Conservation (phyloP, 2,797 vertebrate species). For the Channallabes apus region DNA sequence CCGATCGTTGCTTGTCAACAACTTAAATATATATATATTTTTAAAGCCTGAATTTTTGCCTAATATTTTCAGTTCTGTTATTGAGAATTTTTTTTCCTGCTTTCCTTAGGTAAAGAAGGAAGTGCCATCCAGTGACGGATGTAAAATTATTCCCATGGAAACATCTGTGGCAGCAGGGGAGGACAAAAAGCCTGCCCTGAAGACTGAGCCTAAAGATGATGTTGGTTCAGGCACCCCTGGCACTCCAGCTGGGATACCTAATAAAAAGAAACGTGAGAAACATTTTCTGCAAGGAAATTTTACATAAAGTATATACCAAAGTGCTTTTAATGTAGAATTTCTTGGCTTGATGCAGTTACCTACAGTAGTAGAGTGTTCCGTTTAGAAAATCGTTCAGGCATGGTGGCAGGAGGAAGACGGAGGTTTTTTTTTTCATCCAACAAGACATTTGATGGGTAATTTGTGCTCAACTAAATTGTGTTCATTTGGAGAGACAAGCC, state of each 20-base stretch:
- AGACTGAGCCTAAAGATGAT: constrained; percentile 86
- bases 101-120: constrained; percentile 76
- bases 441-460: too few relatives aligned
- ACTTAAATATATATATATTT: too few relatives aligned
- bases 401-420: too few relatives aligned
- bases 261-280: constrained; percentile 91
- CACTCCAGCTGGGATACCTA: constrained; percentile 78
- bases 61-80: too few relatives aligned
- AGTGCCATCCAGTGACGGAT: constrained; percentile 72
- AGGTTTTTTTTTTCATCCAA: too few relatives aligned
- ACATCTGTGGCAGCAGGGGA: constrained; percentile 64
- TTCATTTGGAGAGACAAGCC: too few relatives aligned
- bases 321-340: background rate
- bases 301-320: background rate
- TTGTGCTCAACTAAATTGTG: too few relatives aligned
- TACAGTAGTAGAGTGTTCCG: background rate
- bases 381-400: too few relatives aligned
- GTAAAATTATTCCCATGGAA: constrained; percentile 84
- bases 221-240: constrained; percentile 78
- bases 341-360: background rate
- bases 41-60: too few relatives aligned
- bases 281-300: background rate
- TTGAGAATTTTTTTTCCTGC: too few relatives aligned
- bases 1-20: too few relatives aligned
- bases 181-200: constrained; percentile 85